Evolutionary conservation across 2,113 vertebrate species (phyloP).

Genomic region (Silurus glanis): DNA sequence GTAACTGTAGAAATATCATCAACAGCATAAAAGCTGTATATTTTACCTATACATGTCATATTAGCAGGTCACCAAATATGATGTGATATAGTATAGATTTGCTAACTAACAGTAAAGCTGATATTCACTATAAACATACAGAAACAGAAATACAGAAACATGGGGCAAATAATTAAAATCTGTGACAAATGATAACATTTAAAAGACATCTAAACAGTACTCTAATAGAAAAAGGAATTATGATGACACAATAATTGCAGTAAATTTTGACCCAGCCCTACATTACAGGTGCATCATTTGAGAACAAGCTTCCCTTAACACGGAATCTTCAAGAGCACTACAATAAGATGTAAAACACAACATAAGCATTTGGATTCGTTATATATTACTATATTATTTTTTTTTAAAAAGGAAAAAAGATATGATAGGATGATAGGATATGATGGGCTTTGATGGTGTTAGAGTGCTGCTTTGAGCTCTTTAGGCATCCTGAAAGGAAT

Average conservation of each 20-base stretch:
- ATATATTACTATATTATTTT: background rate
- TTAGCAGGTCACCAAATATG: background rate
- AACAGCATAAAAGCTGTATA: background rate
- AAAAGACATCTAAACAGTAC: background rate
- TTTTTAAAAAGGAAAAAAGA: no score
- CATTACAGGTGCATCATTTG: background rate
- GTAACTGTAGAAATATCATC: background rate
- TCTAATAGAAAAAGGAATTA: background rate
- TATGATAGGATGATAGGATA: background rate
- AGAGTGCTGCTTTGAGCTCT: background rate
- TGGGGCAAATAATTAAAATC: background rate
- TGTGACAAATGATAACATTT: background rate
- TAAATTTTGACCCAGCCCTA: background rate
- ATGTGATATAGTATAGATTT: background rate
- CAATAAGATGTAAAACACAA: background rate
- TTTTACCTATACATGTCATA: background rate
- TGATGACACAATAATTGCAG: background rate
- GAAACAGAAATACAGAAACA: background rate
- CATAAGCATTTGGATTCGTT: background rate
- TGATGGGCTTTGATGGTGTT: background rate
- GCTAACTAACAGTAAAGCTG: background rate
- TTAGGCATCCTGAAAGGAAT: constrained; percentile 15
- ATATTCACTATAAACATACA: no score
- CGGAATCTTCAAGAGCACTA: background rate
- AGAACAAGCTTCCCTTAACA: background rate